Evolutionary conservation across 35 echinoderm and acorn worm species (phyloP).

Genomic region (Nesometra sesokonis): DNA sequence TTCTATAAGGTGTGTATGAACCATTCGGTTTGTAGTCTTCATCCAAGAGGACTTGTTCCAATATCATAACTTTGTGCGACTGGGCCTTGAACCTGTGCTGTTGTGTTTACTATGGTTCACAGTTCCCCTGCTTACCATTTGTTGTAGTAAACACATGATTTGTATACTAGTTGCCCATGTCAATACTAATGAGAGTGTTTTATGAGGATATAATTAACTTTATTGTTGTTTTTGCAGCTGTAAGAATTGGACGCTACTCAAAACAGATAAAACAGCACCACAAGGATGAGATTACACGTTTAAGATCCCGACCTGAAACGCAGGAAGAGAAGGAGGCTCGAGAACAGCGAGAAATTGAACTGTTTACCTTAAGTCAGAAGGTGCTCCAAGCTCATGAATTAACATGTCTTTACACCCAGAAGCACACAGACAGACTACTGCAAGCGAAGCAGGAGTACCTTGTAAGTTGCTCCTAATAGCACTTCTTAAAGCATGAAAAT

Average conservation of each 20-base stretch:
- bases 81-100: too few species aligned
- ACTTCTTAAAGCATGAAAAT: too few species aligned
- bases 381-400: constrained; percentile 60
- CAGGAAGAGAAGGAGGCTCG: constrained; percentile 67
- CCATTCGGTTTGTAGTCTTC: too few species aligned
- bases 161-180: too few species aligned
- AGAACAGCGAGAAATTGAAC: constrained; percentile 71
- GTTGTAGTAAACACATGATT: too few species aligned
- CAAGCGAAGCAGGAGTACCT: constrained; percentile 46
- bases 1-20: too few species aligned
- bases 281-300: constrained; percentile 64
- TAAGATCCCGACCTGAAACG: constrained; percentile 62
- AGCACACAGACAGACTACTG: constrained; percentile 32
- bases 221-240: constrained; percentile 38
- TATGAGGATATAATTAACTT: too few species aligned
- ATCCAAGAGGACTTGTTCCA: too few species aligned
- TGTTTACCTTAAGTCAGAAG: constrained; percentile 71
- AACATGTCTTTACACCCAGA: constrained; percentile 49
- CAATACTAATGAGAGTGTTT: too few species aligned
- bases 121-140: too few species aligned
- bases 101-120: too few species aligned
- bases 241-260: constrained; percentile 95
- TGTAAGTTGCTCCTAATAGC: constrained; percentile 35
- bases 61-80: too few species aligned
- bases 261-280: constrained; percentile 82